Evolutionary conservation across 1,140 invertebrate genomes (phyloP).

Genomic region (Papilio xuthus): DNA sequence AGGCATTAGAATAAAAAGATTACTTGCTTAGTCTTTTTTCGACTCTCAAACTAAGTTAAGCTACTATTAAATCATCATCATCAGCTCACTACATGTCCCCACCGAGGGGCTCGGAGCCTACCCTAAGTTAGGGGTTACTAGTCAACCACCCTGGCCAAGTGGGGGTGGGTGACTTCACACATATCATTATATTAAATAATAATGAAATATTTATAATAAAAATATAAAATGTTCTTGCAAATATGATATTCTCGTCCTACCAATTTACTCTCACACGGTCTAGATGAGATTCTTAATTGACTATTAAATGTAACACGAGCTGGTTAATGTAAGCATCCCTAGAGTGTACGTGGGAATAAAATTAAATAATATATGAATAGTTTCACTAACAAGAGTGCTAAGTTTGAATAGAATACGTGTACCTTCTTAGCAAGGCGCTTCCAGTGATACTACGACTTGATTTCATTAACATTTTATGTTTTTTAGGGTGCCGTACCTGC

Average conservation of each 20-base stretch:
- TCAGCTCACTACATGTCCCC: too few species aligned
- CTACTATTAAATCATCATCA: too few species aligned
- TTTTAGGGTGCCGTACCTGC: too few species aligned
- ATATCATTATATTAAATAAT: too few species aligned
- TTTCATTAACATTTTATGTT: neutral
- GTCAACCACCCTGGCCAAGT: too few species aligned
- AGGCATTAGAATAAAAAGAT: too few species aligned
- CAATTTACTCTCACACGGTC: slow-evolving; percentile 19
- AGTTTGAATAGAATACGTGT: neutral
- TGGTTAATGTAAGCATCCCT: slow-evolving; percentile 10
- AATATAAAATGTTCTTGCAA: neutral
- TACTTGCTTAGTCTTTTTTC: too few species aligned
- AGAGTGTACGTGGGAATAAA: slow-evolving; percentile 7
- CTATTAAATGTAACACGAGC: slow-evolving; percentile 25
- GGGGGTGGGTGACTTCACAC: too few species aligned
- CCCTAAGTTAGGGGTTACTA: too few species aligned
- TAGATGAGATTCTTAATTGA: slow-evolving; percentile 23
- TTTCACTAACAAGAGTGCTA: neutral
- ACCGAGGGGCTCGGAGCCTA: too few species aligned
- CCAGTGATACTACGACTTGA: neutral
- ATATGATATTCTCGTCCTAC: neutral
- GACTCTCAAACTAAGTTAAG: too few species aligned
- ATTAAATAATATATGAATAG: slow-evolving; percentile 23
- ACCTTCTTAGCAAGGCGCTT: neutral
- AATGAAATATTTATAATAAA: neutral